Evolutionary conservation across 2,888 invertebrate genomes (phyloP), one percentile per base, ranked within the genome.

Genomic region (Hypselothyrea guttata): DNA sequence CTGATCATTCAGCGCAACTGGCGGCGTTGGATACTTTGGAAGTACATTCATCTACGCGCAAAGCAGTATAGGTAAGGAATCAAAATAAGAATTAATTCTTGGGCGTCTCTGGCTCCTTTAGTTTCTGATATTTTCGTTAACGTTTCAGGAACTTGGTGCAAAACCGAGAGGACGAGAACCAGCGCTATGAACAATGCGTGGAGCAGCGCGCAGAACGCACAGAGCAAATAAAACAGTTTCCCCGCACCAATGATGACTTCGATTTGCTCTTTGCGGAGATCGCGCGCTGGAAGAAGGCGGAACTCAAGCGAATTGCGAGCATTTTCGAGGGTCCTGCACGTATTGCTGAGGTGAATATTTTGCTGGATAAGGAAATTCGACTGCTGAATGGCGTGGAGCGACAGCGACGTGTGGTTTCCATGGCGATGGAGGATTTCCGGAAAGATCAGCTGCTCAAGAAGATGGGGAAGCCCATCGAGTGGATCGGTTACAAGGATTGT

Each of bases 401-500:
- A 37, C 93, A 94, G 65, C 91, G 93, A 63, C 91, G 91, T 1
- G 91, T 92, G 72, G 91, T 94, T 1, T 92, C 90, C 77, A 91
- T 92, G 71, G 93, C 93, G 55, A 90, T 92, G 77, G 91, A 91
- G 66, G 92, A 93, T 67, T 92, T 92, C 52, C 92, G 91, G 68
- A 92, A 93, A 46, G 91, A 92, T 41, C 91, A 91, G 61, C 92
- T 95, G 81, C 90, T 96, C 37, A 92, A 93, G 65, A 91, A 92
- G 74, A 92, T 95, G 84, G 93, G 94, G 2, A 92, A 93, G 68
- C 95, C 97, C 0, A 92, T 95, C 35, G 92, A 93, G 54, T 96
- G 96, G 95, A 92, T 92, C 60, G 94, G 94, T 28, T 93, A 93
- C 75, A 94, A 94, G 82, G 94, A 94, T 13, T 91, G 90, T 59